These are phyloP conservation scores for Caenorhabditis parvicauda DNA, from an alignment of 2,888 invertebrate species.

Conservation along the genomic window DNA sequence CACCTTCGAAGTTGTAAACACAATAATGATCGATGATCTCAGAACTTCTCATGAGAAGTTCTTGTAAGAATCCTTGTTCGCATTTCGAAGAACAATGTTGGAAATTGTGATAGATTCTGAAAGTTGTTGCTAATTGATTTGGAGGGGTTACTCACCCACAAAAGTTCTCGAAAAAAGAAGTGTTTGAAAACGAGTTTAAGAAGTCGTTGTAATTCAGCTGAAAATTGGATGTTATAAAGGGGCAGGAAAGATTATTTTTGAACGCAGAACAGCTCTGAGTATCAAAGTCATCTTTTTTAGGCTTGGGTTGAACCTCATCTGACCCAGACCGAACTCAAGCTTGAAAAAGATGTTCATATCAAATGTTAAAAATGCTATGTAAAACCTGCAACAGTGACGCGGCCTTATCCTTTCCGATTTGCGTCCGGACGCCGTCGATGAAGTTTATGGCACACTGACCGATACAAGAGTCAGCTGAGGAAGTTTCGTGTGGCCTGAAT, in stretches of 20 bases:
- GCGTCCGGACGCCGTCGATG: slow-evolving; percentile 47
- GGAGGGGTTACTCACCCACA: slow-evolving; percentile 40
- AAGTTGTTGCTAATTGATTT: not conserved
- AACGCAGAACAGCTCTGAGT: not conserved
- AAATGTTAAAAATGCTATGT: not conserved
- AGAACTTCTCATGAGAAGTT: slow-evolving; percentile 49
- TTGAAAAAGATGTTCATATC: not conserved
- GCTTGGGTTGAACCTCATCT: too few species aligned
- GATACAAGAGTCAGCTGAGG: slow-evolving; percentile 53
- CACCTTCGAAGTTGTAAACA: slow-evolving; percentile 56
- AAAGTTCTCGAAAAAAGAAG: slow-evolving; percentile 57
- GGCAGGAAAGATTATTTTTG: not conserved
- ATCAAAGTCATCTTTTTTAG: not conserved
- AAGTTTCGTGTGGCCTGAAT: slow-evolving; percentile 40
- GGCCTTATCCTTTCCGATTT: slow-evolving; percentile 49
- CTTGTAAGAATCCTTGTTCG: slow-evolving; percentile 55
- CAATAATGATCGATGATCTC: slow-evolving; percentile 60
- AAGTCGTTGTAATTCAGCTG: slow-evolving; percentile 60
- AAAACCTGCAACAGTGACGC: slow-evolving; percentile 28
- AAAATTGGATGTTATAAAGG: too few species aligned
- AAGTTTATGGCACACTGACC: slow-evolving; percentile 58
- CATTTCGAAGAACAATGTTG: slow-evolving; percentile 56
- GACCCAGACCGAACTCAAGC: too few species aligned
- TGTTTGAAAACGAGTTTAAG: slow-evolving; percentile 53
- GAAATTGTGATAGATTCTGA: slow-evolving; percentile 56